Base-by-base conservation (phyloP, 1,140 invertebrate species). In the Anthonomus grandis region DNA sequence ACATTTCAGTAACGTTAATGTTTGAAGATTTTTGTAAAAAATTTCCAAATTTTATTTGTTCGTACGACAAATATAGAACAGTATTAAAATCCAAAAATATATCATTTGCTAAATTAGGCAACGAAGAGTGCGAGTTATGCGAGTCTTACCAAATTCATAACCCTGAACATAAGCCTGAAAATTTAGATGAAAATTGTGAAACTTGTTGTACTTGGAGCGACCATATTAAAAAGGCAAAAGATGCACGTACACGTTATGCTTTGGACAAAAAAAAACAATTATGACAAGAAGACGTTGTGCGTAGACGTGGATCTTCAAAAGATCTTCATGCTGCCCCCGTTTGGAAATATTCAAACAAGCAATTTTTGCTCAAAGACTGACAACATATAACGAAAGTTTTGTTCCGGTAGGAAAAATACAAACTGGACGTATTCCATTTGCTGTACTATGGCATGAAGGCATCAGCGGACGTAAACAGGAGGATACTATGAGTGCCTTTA, bases 91-190 rank as follows among this genome's bases (percentile, higher is more conserved):
- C n/a, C n/a, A n/a, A n/a, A n/a, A n/a, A n/a, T n/a, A n/a, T n/a
- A n/a, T n/a, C 9, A 27, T 48, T 48, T 27, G 23, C 23, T 3
- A 48, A 48, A 27, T 18, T 48, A 31, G 46, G 46, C 6, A 48
- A 48, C 19, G 46, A 48, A 36, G 24, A 48, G 6, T 48, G 46
- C 23, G 23, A 48, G 31, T 15, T 48, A 10, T 48, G 46, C 31
- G 46, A 48, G 17, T 48, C 24, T 4, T 48, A 18, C 31, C 27
- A 27, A 9, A 13, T 48, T 4, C 46, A 48, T 27, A 48, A 48
- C 21, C 46, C 46, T 15, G 46, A 48, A 27, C 46, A 48, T 15
- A 48, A 6, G 17, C 5, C 27, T 48, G 23, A 36, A 3, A 5
- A 12, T 4, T 31, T 31, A 31, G 21, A 48, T 12, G 23, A 48